Base-by-base conservation (phyloP, 2,797 vertebrate genomes). In the Phrynocephalus guinanensis region DNA sequence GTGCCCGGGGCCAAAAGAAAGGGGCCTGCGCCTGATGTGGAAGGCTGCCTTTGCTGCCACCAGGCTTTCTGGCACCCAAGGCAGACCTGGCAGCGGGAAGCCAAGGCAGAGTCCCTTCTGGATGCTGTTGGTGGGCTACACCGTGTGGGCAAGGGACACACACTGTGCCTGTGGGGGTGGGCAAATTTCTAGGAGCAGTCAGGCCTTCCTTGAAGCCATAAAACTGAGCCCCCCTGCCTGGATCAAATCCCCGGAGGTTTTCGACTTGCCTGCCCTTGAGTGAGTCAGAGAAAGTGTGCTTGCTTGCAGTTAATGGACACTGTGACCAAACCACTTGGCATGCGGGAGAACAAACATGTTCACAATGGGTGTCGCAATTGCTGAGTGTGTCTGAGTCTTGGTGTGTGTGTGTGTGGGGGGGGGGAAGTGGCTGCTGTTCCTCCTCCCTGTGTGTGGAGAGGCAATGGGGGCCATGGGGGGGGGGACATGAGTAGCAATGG, bases 271-370 rank as follows among this genome's bases (percentile, higher is more conserved):
- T 52, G 52, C 11, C 60, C 18, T 63, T 63, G 11, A 5, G 60
- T 16, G 60, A 63, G 15, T 20, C 11, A 63, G 60, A 63, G 60
- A 20, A 63, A 63, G 60, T 15, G 3, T 63, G 60, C 20, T 16
- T 5, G 92, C 93, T 90, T 96, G 91, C 90, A 91, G 38, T 91
- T 94, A 90, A 93, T 95, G 92, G 79, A 91, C 85, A 84, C n/a
- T 77, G 72, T 89, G 88, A 68, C 88, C 88, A 88, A 91, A 86
- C 86, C 87, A 82, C 90, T 83, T 76, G 70, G 52, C 85, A 78
- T 85, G 26, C 52, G 87, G 88, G 88, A n/a, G 56, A 44, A 77
- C 30, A 26, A 50, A 30, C 90, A 13, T 13, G 73, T 89, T 89
- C 87, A 0, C 16, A 44, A 86, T 77, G 82, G 91, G 90, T 86